Conservation (phyloP, 92 coral and sea anemone species). For the Anthopleura xanthogrammica region DNA sequence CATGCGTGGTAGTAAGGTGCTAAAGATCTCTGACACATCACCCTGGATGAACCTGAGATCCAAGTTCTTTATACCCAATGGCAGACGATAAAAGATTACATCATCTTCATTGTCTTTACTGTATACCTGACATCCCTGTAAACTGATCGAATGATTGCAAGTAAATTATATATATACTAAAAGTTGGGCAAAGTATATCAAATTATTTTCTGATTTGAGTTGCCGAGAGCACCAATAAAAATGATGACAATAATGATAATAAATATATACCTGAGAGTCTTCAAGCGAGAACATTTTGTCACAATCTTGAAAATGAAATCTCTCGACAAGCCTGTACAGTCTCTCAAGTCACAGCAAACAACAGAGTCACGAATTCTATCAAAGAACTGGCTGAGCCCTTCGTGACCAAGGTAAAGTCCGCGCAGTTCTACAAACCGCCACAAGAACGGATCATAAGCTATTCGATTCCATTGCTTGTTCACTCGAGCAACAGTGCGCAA, state of each 20-base stretch:
- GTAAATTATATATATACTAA: background rate
- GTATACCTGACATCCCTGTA: slow-evolving; percentile 59
- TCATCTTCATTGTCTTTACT: slow-evolving; percentile 18
- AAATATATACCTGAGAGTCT: slow-evolving; percentile 43
- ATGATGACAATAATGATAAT: no score
- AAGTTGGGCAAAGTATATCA: no score
- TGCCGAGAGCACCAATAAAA: no score
- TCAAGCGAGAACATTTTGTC: slow-evolving; percentile 54
- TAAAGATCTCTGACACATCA: slow-evolving; percentile 47
- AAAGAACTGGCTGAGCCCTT: slow-evolving; percentile 28
- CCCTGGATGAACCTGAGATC: slow-evolving; percentile 68
- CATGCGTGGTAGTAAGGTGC: slow-evolving; percentile 41
- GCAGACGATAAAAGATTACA: background rate
- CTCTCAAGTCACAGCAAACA: slow-evolving; percentile 42
- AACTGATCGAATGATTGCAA: slow-evolving; percentile 27
- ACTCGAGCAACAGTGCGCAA: slow-evolving; percentile 50
- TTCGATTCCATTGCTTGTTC: slow-evolving; percentile 56
- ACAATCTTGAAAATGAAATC: slow-evolving; percentile 30
- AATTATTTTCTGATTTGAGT: no score
- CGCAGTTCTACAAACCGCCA: slow-evolving; percentile 62
- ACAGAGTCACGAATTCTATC: slow-evolving; percentile 52
- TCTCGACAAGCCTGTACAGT: slow-evolving; percentile 41
- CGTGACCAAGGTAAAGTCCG: slow-evolving; percentile 42
- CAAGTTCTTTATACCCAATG: slow-evolving; percentile 38
- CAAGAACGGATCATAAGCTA: slow-evolving; percentile 60